These are phyloP conservation scores for Trachops cirrhosus DNA, from an alignment of 2,797 vertebrate species.

Conservation along the genomic window DNA sequence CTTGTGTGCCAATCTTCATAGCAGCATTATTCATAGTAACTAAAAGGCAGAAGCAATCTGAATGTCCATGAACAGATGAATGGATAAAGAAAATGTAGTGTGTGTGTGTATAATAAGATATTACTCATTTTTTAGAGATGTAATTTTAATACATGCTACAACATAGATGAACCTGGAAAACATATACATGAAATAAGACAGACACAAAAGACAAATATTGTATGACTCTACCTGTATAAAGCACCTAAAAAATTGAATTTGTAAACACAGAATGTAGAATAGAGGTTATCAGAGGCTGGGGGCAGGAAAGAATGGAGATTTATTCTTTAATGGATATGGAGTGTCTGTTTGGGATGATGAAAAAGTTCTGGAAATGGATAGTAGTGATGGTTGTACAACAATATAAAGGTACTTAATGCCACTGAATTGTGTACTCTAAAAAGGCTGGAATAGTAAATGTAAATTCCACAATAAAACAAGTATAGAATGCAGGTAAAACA, in stretches of 20 bases:
- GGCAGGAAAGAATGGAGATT: neutral
- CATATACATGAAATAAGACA: conserved; percentile 28
- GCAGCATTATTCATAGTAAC: neutral
- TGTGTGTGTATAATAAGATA: neutral
- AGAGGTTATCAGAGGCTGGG: neutral
- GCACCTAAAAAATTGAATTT: neutral
- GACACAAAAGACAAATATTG: neutral
- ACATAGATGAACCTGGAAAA: conserved; percentile 16
- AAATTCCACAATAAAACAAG: neutral
- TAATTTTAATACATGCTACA: neutral
- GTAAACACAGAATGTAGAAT: neutral
- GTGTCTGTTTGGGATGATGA: conserved; percentile 25
- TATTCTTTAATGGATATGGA: neutral
- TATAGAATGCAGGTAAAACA: neutral
- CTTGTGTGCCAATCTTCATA: neutral
- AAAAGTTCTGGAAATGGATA: neutral
- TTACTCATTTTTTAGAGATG: conserved; percentile 9
- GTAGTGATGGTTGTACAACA: neutral
- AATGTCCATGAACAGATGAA: neutral
- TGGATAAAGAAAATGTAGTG: neutral
- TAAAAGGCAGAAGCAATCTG: neutral
- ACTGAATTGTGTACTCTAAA: neutral
- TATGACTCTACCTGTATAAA: neutral
- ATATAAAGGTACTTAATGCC: neutral
- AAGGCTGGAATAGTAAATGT: neutral